Percentiles rank a stretch among this genome's conserved stretches.
Evolutionary conservation across 37 sponge, comb jelly and placozoan genomes (phyloP).

Genomic region (Trichoplax adhaerens): DNA sequence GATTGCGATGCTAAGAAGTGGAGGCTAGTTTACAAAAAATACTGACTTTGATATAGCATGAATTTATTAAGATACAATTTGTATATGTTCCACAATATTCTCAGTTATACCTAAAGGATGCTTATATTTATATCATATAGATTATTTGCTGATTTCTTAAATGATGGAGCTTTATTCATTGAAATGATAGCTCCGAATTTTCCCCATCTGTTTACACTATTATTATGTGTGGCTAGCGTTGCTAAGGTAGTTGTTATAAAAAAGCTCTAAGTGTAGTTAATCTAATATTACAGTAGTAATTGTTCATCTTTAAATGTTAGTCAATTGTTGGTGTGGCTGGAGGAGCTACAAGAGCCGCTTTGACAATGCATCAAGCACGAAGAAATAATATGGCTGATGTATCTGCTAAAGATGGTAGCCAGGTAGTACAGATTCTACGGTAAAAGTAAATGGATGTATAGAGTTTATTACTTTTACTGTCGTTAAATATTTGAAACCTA

Average conservation of each 20-base stretch:
- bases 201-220: constrained; percentile 36
- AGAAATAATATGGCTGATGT: constrained; percentile 94
- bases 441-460: too few species aligned
- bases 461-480: too few species aligned
- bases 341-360: constrained; percentile 79
- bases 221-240: constrained; percentile 55
- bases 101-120: not conserved
- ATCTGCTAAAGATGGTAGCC: constrained; percentile 93
- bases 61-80: not conserved
- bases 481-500: too few species aligned
- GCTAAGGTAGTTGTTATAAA: constrained; percentile 28
- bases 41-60: not conserved
- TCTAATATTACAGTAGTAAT: not conserved
- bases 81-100: not conserved
- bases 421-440: constrained; percentile 16
- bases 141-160: constrained; percentile 76
- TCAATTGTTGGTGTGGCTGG: constrained; percentile 86
- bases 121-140: constrained; percentile 12
- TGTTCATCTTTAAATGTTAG: constrained; percentile 10
- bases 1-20: constrained; percentile 88
- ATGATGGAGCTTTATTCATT: constrained; percentile 72
- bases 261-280: not conserved
- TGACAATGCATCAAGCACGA: constrained; percentile 83
- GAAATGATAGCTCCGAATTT: constrained; percentile 76
- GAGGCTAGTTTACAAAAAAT: constrained; percentile 32